These are phyloP conservation scores for Amia ocellicauda DNA, from an alignment of 2,113 vertebrate species.

Conservation along the genomic window DNA sequence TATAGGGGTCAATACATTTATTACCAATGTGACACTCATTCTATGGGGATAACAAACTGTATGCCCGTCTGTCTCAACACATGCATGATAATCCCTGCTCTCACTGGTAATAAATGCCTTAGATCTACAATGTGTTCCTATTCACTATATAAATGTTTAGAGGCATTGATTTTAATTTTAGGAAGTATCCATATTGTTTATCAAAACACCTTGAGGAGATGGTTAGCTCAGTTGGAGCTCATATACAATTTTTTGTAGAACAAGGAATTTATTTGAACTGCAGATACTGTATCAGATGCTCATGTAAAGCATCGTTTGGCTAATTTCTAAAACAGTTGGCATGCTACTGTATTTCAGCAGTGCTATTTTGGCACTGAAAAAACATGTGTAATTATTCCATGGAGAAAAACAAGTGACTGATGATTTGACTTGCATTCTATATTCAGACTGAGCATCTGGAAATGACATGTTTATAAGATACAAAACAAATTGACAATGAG, in stretches of 20 bases:
- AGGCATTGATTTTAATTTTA: no score
- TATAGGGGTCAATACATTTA: slow-evolving; percentile 16
- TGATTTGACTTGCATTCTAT: slow-evolving; percentile 48
- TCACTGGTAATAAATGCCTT: no score
- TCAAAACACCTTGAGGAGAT: no score
- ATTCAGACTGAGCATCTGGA: slow-evolving; percentile 52
- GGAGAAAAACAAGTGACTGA: slow-evolving; percentile 41
- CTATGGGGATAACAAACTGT: no score
- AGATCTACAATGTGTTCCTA: no score
- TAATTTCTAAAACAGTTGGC: slow-evolving; percentile 59
- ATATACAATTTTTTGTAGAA: no score
- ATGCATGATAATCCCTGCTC: no score
- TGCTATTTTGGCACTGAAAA: slow-evolving; percentile 53
- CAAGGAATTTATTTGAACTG: neutral
- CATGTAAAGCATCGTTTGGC: slow-evolving; percentile 36
- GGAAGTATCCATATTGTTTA: no score
- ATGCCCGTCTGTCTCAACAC: no score
- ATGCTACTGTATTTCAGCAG: slow-evolving; percentile 52
- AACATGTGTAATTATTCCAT: slow-evolving; percentile 53
- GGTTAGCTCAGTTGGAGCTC: no score
- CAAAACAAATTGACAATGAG: slow-evolving; percentile 51
- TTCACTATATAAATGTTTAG: no score
- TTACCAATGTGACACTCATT: slow-evolving; percentile 9
- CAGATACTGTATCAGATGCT: slow-evolving; percentile 47
- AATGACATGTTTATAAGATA: slow-evolving; percentile 46